A percentile compares a stretch with the other conserved stretches of the same genome.
phyloP scores from a whole-genome alignment of 2,888 invertebrate genomes.

The Cataglyphis altisquamis region DNA sequence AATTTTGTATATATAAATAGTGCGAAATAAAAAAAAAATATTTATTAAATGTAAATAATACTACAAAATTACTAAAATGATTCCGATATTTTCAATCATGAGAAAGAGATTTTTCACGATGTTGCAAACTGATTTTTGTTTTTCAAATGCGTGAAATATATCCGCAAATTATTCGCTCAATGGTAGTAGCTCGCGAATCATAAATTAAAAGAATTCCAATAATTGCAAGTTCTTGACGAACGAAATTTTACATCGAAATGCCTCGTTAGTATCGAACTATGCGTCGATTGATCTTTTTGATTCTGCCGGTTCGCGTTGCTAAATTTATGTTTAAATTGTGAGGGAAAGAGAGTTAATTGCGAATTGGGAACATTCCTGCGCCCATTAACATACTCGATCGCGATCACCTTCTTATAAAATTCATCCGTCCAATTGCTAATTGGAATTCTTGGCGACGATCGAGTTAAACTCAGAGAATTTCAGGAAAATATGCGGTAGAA shows the following conservation, averaged over 20 bases:
- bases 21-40: not conserved
- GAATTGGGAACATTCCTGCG: not conserved
- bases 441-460: not conserved
- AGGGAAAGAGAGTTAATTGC: not conserved
- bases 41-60: not conserved
- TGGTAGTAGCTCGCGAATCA: conserved; percentile 1
- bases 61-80: not conserved
- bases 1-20: not conserved
- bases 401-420: not conserved
- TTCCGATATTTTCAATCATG: not conserved
- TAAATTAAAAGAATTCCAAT: conserved; percentile 30
- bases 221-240: conserved; percentile 7
- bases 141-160: not conserved
- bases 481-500: not conserved
- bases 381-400: conserved; percentile 21
- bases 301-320: not conserved
- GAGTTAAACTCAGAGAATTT: not conserved
- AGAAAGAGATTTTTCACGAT: not conserved
- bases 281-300: conserved; percentile 24
- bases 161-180: not conserved
- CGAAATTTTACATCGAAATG: conserved; percentile 30
- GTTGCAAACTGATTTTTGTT: not conserved
- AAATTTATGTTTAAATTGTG: not conserved
- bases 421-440: not conserved
- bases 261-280: not conserved